These are phyloP conservation scores for Malaclemys terrapin DNA, from an alignment of 2,113 vertebrate genomes.

Conservation along the genomic window DNA sequence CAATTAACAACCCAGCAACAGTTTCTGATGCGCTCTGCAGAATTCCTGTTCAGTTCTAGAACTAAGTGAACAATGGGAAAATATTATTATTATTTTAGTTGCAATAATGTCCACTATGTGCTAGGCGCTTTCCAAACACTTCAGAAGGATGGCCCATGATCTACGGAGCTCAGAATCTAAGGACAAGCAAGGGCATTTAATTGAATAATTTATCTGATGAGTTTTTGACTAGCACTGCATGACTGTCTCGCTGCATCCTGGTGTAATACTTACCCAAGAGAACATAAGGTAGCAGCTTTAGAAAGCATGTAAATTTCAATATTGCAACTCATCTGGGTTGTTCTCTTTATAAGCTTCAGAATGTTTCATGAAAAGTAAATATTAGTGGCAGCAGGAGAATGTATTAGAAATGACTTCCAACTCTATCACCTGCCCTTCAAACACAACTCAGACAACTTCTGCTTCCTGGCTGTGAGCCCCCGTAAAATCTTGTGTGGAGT, in stretches of 20 bases:
- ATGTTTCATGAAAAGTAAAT: not conserved
- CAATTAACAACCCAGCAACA: not conserved
- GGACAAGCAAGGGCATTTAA: not conserved
- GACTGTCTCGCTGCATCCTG: not conserved
- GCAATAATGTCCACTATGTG: not conserved
- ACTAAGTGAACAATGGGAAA: not conserved
- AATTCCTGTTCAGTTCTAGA: not conserved
- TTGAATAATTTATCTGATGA: not conserved
- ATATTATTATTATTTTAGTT: not conserved
- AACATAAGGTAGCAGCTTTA: not conserved
- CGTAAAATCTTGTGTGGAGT: too few species aligned
- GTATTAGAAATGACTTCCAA: not conserved
- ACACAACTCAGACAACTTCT: not conserved
- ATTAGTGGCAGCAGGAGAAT: not conserved
- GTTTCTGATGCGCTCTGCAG: not conserved
- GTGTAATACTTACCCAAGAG: not conserved
- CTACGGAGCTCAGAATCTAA: not conserved
- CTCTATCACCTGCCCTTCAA: not conserved
- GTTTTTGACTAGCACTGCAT: not conserved
- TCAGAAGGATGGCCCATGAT: not conserved
- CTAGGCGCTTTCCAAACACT: not conserved
- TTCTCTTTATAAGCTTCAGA: not conserved
- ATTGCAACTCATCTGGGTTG: accelerated
- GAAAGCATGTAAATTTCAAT: not conserved
- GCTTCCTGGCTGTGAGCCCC: not conserved